Conservation (phyloP, 2,113 vertebrate species). For the Amphilophus citrinellus region DNA sequence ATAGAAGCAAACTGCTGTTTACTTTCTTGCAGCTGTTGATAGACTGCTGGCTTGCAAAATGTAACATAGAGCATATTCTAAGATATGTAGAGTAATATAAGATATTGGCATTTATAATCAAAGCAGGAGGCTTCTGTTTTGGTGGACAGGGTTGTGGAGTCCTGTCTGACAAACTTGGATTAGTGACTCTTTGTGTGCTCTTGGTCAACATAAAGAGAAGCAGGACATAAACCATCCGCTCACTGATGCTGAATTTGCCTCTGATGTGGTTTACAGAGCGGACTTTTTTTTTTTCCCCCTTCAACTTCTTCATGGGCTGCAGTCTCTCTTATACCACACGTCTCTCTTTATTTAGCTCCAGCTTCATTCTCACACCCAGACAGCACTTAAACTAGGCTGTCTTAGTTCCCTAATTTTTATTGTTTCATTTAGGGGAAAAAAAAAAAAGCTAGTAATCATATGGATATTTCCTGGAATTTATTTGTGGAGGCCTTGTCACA, state of each 20-base stretch:
- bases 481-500: background rate
- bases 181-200: conserved; percentile 18
- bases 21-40: background rate
- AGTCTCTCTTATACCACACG: conserved; percentile 45
- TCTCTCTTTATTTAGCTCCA: conserved; percentile 55
- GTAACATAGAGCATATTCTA: accelerated
- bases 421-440: conserved; percentile 5
- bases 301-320: conserved; percentile 3
- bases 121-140: background rate
- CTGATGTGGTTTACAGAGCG: conserved; percentile 52
- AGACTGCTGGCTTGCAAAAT: accelerated
- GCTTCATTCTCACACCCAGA: conserved; percentile 55
- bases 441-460: conserved; percentile 26
- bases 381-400: conserved; percentile 12
- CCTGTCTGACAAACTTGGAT: background rate
- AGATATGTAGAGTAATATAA: background rate
- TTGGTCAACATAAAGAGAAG: conserved; percentile 8
- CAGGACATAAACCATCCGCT: conserved; percentile 41
- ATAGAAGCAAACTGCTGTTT: background rate
- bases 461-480: conserved; percentile 11
- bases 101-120: background rate
- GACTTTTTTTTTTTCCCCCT: background rate
- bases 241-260: conserved; percentile 51
- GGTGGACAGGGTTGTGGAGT: background rate
- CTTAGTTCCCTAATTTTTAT: conserved; percentile 40